Evolutionary conservation across 92 coral and sea anemone genomes (phyloP), one percentile per base, ranked within the genome.

Genomic region (Palythoa grandis): DNA sequence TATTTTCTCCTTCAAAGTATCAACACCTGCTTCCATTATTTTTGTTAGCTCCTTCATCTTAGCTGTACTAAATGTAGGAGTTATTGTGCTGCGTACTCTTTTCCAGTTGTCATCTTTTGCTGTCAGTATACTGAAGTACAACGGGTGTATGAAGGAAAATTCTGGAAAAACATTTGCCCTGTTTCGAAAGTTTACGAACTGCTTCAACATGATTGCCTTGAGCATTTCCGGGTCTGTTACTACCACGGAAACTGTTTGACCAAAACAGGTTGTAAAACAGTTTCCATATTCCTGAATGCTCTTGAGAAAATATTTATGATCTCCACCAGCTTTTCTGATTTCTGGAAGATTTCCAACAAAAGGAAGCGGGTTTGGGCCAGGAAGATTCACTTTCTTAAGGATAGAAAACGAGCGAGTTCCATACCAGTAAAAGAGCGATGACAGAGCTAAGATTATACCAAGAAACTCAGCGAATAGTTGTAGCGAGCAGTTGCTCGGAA

Each of bases 11-110:
- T 76, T 40, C 65, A 76, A 35, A 22, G 82, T 76, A 56, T 52
- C 66, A 23, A 35, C 82, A 38, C 65, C 82, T 6, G 11, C 82
- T n/a, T 76, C 82, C 65, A 76, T 76, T 38, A 76, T 63, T 15
- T 53, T n/a, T 25, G 66, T 52, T 29, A 74, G 20, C 57, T 47
- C 24, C 60, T 74, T 74, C 78, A 74, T 8, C 78, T 74, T 74
- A 9, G 82, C 47, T 39, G 82, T 76, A 17, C 66, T 76, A 23
- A 76, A 76, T 54, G 82, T 76, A 50, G 82, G 82, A 53, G 82
- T 76, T 24, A 76, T 43, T 35, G 82, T 76, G 39, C 19, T 76
- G 19, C 82, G 82, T 10, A 74, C 14, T n/a, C 78, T 50, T 20
- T 74, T 74, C 78, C 78, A 74, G 58, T 50, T 23, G 15, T 50